Conservation (phyloP, 2,797 vertebrate genomes). For the Perdix hodgsoniae region DNA sequence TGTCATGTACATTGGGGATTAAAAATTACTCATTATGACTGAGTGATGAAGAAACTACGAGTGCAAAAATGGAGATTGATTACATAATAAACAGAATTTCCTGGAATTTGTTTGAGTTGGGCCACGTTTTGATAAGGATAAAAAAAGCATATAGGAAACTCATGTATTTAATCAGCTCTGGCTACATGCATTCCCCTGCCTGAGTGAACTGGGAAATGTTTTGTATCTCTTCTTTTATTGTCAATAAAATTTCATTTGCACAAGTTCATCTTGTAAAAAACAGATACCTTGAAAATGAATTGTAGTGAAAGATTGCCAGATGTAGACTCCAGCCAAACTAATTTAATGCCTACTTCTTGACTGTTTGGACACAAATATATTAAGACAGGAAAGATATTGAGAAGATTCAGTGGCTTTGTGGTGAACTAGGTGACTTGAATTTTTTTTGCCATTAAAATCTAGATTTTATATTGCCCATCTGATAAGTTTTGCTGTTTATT, state of each 20-base stretch:
- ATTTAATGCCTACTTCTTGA: not conserved
- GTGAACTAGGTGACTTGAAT: not conserved
- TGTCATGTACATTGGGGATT: not conserved
- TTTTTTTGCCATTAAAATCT: not conserved
- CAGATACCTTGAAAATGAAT: conserved; percentile 8
- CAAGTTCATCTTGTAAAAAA: not conserved
- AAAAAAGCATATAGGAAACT: not conserved
- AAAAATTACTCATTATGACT: not conserved
- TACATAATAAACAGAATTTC: not conserved
- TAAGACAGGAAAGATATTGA: not conserved
- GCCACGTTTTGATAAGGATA: not conserved
- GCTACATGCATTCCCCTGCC: not conserved
- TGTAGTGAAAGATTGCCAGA: not conserved
- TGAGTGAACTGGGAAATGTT: conserved; percentile 27
- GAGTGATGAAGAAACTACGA: not conserved
- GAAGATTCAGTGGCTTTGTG: not conserved
- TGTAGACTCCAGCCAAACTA: not conserved
- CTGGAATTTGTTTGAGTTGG: not conserved
- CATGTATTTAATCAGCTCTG: conserved; percentile 43
- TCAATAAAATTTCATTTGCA: conserved; percentile 1
- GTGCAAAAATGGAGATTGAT: not conserved
- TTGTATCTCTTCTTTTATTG: conserved; percentile 13
- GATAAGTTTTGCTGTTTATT: not conserved
- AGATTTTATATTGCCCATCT: not conserved
- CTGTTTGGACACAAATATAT: not conserved